Conservation (phyloP, 2,113 vertebrate species). For the Chelonoidis abingdonii region DNA sequence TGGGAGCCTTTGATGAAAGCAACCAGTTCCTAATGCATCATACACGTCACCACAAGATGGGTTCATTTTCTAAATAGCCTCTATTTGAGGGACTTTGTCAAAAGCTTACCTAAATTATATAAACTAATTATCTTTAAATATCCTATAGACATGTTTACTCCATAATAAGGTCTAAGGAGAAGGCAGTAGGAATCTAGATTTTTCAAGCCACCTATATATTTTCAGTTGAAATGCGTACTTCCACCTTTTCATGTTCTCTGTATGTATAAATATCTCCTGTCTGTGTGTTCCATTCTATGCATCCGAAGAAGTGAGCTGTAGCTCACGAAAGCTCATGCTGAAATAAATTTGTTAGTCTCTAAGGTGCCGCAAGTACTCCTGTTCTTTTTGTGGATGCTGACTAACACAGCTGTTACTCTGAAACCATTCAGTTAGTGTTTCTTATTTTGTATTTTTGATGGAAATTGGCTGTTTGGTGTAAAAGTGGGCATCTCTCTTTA, state of each 20-base stretch:
- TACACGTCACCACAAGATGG: not conserved
- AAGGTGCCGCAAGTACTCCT: too few species aligned
- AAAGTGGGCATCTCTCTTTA: not conserved
- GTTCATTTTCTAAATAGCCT: not conserved
- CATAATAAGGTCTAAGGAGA: not conserved
- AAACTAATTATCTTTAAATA: not conserved
- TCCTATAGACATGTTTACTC: not conserved
- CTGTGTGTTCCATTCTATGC: too few species aligned
- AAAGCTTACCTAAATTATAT: not conserved
- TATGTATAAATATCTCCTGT: too few species aligned
- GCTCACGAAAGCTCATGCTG: too few species aligned
- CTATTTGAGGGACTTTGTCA: not conserved
- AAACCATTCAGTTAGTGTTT: not conserved
- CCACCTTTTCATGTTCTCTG: too few species aligned
- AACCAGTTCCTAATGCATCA: not conserved
- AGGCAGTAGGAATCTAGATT: not conserved
- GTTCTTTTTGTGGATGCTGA: too few species aligned
- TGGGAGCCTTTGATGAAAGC: not conserved
- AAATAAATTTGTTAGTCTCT: too few species aligned
- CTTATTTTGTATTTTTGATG: not conserved
- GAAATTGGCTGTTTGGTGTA: not conserved
- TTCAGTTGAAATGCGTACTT: not conserved
- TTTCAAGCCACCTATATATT: not conserved
- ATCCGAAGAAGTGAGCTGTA: too few species aligned
- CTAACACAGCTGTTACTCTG: too few species aligned